Evolutionary conservation across 1,140 invertebrate species (phyloP), one percentile per base, ranked within the genome.

Genomic region (Atta texana): DNA sequence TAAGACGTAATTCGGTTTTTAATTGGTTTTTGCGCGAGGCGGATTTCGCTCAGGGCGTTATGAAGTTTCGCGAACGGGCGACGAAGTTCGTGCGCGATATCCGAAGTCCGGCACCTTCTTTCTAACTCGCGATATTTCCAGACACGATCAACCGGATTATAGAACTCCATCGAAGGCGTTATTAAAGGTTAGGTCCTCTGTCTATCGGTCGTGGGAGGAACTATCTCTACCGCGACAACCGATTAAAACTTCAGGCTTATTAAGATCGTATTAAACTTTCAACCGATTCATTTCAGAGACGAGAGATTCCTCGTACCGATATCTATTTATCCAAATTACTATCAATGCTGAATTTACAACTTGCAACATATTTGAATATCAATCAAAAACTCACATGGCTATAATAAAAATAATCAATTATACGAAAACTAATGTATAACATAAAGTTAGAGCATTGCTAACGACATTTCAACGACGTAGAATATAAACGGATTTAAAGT

Each of bases 101-200:
- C 87, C 55, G 74, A 80, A 80, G 72, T 85, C 75, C 28, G 78
- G 68, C 63, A 49, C 76, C 71, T 87, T 87, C 89, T 88, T 85
- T 90, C 84, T 78, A 86, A 53, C 74, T 88, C 78, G 59, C 84
- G 61, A 82, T 86, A 90, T 86, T 82, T 59, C 72, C 78, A 57
- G 74, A 61, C 55, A 75, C 53, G 86, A 88, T 90, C 86, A 84
- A 78, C 84, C 84, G 78, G 89, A 90, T 90, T 90, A 90, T 86
- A 80, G 90, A 90, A 90, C 89, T 90, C 89, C 82, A 90, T 91
- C 87, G 87, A 90, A 88, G 77, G 76, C 89, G 82, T 88, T 89
- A 90, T 90, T 88, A 90, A 90, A 90, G 87, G 87, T 88, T 90
- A 82, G 88, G 61, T 88, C 59, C 51, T 66, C 57, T 74, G 77